Evolutionary conservation across 2,113 vertebrate species (phyloP), one percentile per base, ranked within the genome.

Genomic region (Pipa parva): DNA sequence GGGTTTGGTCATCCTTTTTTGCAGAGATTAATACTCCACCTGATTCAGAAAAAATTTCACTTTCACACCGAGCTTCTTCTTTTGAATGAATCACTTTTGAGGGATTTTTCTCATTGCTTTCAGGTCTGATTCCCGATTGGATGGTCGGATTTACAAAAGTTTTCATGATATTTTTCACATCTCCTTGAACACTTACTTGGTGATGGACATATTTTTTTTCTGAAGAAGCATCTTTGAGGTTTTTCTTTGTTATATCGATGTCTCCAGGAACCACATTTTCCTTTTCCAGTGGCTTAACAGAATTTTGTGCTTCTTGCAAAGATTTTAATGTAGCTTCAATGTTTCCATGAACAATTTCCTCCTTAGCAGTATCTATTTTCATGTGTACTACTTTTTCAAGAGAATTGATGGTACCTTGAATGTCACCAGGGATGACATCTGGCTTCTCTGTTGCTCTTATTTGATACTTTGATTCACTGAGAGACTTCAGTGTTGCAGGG

Each of bases 281-380:
- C 76, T 86, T 92, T 70, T 86, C 82, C 20, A 88, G 63, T 20
- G 81, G 82, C 77, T 74, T 90, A 60, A 91, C 82, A 37, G 74
- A 72, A 61, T 73, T 63, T 63, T 89, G 84, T 68, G 83, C 86
- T 78, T 87, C 77, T 78, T 91, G 85, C 54, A 95, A 79, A 48
- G 85, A 92, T 76, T 81, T 89, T 71, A 93, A 73, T 7, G 88
- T 88, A 62, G 84, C 86, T 72, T 90, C 87, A 59, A 95, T 87
- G 77, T 93, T 91, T 77, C 88, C 88, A 46, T 72, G 68, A 60
- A 93, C 83, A 73, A 95, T 80, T 74, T 92, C 89, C 61, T 90
- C 90, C 51, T 87, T 81, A 54, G 74, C 68, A 59, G 81, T 74
- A 83, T 92, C 88, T 17, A 75, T 80, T 77, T 77, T 89, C 22